Evolutionary conservation across 2,797 vertebrate species (phyloP).

Genomic region (Melanotaenia maccullochi): DNA sequence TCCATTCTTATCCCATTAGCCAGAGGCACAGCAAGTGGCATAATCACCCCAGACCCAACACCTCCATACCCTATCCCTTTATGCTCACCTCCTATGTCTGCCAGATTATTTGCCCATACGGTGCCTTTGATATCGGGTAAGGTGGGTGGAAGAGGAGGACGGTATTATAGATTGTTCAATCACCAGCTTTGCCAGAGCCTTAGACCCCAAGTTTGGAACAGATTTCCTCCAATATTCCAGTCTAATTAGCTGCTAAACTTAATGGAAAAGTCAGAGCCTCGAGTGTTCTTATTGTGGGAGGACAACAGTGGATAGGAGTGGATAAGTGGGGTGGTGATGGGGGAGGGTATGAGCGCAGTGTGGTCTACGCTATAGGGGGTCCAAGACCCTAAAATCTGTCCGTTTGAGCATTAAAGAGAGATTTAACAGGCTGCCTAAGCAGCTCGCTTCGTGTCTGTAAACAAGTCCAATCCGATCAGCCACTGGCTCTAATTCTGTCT

Average conservation of each 20-base stretch:
- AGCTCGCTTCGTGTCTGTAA: constrained; percentile 85
- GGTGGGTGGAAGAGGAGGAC: constrained; percentile 46
- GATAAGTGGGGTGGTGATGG: constrained; percentile 19
- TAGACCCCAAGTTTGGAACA: constrained; percentile 51
- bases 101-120: constrained; percentile 78
- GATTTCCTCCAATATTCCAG: constrained; percentile 65
- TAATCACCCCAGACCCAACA: constrained; percentile 69
- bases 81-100: constrained; percentile 64
- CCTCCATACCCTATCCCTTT: constrained; percentile 59
- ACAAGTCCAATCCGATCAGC: constrained; percentile 88
- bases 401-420: constrained; percentile 87
- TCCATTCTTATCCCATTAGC: constrained; percentile 64
- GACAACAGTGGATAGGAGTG: constrained; percentile 70
- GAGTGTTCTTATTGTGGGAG: constrained; percentile 80
- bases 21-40: constrained; percentile 63
- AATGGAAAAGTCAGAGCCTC: constrained; percentile 65
- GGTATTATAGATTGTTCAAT: constrained; percentile 47
- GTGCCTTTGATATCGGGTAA: constrained; percentile 60
- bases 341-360: constrained; percentile 28
- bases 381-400: constrained; percentile 81
- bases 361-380: constrained; percentile 52
- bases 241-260: constrained; percentile 68
- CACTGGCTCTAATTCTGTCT: constrained; percentile 86
- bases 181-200: constrained; percentile 51
- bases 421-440: constrained; percentile 88